Evolutionary conservation across 2,888 invertebrate species (phyloP).

Genomic region (Ametastegia equiseti): DNA sequence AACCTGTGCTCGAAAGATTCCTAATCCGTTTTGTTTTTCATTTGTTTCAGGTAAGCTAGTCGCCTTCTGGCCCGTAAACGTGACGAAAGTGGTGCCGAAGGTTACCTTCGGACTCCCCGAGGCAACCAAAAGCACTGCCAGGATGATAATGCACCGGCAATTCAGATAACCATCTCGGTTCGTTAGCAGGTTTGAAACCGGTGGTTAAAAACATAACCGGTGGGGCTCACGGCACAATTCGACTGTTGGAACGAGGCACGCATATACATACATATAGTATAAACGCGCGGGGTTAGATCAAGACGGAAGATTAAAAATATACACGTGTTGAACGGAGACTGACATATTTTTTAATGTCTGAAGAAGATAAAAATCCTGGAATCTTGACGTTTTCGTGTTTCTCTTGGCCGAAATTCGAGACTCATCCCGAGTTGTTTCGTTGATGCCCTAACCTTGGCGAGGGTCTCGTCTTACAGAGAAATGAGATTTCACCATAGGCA

Average conservation of each 20-base stretch:
- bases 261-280: not conserved
- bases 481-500: not conserved
- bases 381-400: slow-evolving; percentile 1
- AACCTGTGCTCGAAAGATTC: slow-evolving; percentile 48
- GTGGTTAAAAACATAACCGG: slow-evolving; percentile 43
- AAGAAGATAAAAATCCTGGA: slow-evolving; percentile 38
- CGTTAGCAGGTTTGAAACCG: slow-evolving; percentile 63
- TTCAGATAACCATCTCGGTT: slow-evolving; percentile 67
- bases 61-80: slow-evolving; percentile 48
- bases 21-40: slow-evolving; percentile 51
- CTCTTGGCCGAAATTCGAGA: slow-evolving; percentile 10
- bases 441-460: slow-evolving; percentile 12
- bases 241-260: slow-evolving; percentile 13
- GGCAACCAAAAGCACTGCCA: slow-evolving; percentile 46
- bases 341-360: slow-evolving; percentile 46
- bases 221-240: slow-evolving; percentile 3
- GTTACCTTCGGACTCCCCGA: not conserved
- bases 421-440: not conserved
- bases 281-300: slow-evolving; percentile 38
- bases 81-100: slow-evolving; percentile 47
- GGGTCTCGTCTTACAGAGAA: slow-evolving; percentile 9
- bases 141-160: slow-evolving; percentile 63
- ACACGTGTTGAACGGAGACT: slow-evolving; percentile 47
- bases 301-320: slow-evolving; percentile 19
- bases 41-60: slow-evolving; percentile 71